Evolutionary conservation across 2,888 invertebrate species (phyloP).

Genomic region (Melitaea athalia): DNA sequence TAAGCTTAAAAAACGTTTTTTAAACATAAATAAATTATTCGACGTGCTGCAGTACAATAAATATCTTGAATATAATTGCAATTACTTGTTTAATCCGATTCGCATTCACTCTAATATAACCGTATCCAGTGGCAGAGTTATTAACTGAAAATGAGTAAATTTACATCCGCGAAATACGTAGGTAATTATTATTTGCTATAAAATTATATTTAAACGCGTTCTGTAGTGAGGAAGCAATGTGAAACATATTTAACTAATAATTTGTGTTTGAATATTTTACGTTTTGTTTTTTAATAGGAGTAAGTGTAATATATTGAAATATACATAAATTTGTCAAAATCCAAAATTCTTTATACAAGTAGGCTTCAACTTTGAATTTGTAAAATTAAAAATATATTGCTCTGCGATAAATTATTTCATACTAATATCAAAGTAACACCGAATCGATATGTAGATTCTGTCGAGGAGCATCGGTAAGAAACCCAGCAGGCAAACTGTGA

Average conservation of each 20-base stretch:
- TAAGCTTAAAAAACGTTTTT: too few species aligned
- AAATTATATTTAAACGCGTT: constrained; percentile 15
- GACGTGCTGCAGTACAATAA: constrained; percentile 1
- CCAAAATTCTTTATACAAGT: too few species aligned
- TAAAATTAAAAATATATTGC: too few species aligned
- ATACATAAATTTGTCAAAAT: too few species aligned
- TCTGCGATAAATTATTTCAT: too few species aligned
- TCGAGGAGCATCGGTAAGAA: too few species aligned
- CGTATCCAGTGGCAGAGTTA: constrained; percentile 24
- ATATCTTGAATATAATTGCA: constrained; percentile 31
- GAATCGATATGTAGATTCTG: too few species aligned
- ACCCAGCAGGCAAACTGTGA: too few species aligned
- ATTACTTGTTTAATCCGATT: constrained; percentile 34
- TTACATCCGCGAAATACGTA: constrained; percentile 22
- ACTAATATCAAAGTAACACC: too few species aligned
- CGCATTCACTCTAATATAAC: constrained; percentile 26
- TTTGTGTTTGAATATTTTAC: not conserved
- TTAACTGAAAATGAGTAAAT: constrained; percentile 33
- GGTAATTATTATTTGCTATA: constrained; percentile 24
- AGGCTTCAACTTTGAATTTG: too few species aligned
- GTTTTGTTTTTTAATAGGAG: too few species aligned
- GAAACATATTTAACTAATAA: not conserved
- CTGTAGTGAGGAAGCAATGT: constrained; percentile 6
- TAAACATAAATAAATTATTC: not conserved
- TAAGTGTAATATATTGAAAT: too few species aligned